Base-by-base conservation (phyloP, 2,113 vertebrate species). In the Misgurnus mizolepis region DNA sequence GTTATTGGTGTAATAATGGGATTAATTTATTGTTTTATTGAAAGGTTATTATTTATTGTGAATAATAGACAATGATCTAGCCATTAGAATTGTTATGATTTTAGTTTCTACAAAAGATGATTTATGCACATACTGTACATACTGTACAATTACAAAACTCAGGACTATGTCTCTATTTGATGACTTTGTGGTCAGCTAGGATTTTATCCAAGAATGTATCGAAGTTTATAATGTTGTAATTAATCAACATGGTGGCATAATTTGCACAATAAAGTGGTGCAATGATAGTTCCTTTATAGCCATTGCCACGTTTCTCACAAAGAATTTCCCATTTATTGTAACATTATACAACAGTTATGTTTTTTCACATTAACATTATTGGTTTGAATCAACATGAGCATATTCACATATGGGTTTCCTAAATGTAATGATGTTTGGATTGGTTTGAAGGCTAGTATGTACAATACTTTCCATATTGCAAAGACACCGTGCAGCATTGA, bases 21-120 rank as follows among this genome's bases (percentile, higher is more conserved):
- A 71, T 53, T 41, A 47, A 64, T 79, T 79, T 80, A 80, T 74
- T 74, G n/a, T 58, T 55, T 72, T 15, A 58, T 49, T 61, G 18
- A 4, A 80, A 64, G 8, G 15, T 34, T 34, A 43, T 50, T 73
- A 78, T 82, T 78, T 78, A 78, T 78, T 72, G 58, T 81, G 5
- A 62, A 71, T 40, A 39, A 49, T 14, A 58, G 39, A 45, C 34
- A 7, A 67, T 12, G 18, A 11, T n/a, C 22, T 34, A 75, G 79
- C 50, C 62, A 75, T 34, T 73, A 60, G 40, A 73, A 17, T 22
- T 43, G n/a, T 39, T n/a, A 15, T 15, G 39, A 60, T 22, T 45
- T 58, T 43, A 43, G 53, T 60, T 73, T n/a, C n/a, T 56, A 53
- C 49, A 9, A 22, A 71, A 34, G 27, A 68, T 3, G 3, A 12